Conservation (phyloP, 2,888 invertebrate species). For the Tuberolachnus salignus region DNA sequence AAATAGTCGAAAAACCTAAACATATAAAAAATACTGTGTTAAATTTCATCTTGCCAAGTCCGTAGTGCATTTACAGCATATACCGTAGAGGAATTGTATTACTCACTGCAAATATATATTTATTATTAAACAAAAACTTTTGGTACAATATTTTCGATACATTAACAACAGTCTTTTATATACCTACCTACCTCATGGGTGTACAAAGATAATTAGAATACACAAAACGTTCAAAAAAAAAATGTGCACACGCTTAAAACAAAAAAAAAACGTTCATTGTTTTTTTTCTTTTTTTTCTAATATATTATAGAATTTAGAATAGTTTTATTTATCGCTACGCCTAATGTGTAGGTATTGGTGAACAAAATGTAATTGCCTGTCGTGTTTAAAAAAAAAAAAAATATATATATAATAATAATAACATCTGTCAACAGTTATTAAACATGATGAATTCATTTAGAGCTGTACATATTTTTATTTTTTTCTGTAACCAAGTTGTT, state of each 20-base stretch:
- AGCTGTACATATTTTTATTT: conserved; percentile 13
- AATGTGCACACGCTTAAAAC: conserved; percentile 5
- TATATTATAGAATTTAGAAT: not conserved
- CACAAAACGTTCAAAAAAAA: conserved; percentile 23
- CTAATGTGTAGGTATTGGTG: conserved; percentile 5
- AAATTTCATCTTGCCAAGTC: conserved; percentile 33
- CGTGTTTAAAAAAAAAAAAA: not conserved
- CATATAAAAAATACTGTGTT: conserved; percentile 8
- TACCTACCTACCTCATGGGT: not conserved
- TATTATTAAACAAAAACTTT: not conserved
- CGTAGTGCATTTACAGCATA: not conserved
- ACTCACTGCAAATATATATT: not conserved
- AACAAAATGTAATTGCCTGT: conserved; percentile 5
- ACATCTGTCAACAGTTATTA: conserved; percentile 25
- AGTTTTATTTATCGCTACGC: not conserved
- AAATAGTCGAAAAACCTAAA: conserved; percentile 25
- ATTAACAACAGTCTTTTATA: conserved; percentile 33
- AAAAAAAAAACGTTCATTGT: conserved; percentile 19
- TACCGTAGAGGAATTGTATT: not conserved
- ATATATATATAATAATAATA: no score
- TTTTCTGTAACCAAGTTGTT: not conserved
- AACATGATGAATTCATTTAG: conserved; percentile 7
- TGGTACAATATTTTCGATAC: conserved; percentile 5
- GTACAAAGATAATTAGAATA: conserved; percentile 35
- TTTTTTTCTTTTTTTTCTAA: not conserved